phyloP scores from a whole-genome alignment of 2,797 vertebrate species.

The Chiroxiphia lanceolata region DNA sequence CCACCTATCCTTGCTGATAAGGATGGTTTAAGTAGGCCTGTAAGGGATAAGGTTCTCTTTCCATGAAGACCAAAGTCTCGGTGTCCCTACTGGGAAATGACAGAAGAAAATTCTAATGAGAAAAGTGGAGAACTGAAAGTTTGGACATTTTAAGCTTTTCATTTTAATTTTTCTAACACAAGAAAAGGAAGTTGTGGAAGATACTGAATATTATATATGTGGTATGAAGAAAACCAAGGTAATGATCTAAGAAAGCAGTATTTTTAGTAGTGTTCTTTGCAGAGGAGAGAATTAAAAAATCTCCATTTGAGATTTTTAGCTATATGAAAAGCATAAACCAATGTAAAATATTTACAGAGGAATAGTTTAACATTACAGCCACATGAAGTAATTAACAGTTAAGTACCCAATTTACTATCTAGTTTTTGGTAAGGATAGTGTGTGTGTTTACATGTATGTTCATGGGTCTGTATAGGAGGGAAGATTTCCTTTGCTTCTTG shows the following conservation, averaged over 20 bases:
- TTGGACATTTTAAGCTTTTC: neutral
- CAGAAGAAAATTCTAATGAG: neutral
- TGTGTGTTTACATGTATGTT: neutral
- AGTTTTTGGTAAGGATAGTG: neutral
- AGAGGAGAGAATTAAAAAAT: neutral
- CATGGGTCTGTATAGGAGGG: neutral
- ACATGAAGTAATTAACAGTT: neutral
- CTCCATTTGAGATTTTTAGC: neutral
- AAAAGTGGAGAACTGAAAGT: neutral
- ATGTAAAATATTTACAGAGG: neutral
- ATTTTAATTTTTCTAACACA: neutral
- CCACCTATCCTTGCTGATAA: neutral
- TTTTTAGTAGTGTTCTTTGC: neutral
- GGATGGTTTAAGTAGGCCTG: neutral
- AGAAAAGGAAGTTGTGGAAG: neutral
- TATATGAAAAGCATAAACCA: neutral
- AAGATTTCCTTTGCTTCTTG: neutral
- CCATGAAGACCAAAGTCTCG: fast-evolving
- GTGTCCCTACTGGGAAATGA: neutral
- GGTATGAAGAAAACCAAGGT: neutral
- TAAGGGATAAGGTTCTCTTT: neutral
- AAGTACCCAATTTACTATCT: neutral
- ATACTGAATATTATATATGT: neutral
- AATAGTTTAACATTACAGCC: neutral
- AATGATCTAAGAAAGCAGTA: neutral